phyloP scores from a whole-genome alignment of 1,140 invertebrate genomes.

The Holotrichia oblita region DNA sequence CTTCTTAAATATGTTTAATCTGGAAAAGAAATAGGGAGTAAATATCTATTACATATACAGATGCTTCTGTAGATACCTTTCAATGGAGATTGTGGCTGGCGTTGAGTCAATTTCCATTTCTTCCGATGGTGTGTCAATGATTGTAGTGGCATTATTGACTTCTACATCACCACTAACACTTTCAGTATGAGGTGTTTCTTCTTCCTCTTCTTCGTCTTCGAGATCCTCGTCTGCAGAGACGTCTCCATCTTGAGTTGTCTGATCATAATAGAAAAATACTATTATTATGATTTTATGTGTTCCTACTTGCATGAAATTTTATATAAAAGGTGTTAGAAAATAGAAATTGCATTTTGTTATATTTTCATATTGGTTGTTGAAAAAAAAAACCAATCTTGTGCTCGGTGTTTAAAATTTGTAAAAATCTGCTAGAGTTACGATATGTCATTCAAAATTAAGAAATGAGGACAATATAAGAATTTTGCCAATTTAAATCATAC shows the following conservation, averaged over 20 bases:
- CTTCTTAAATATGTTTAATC: conserved; percentile 71
- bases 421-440: too few species aligned
- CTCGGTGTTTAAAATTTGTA: too few species aligned
- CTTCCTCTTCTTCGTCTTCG: conserved; percentile 19
- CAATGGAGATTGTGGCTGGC: conserved; percentile 6
- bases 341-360: neutral
- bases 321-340: neutral
- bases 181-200: neutral
- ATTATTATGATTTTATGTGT: too few species aligned
- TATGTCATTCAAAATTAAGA: neutral
- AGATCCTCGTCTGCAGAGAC: neutral
- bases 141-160: conserved; percentile 41
- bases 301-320: neutral
- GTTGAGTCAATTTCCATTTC: conserved; percentile 10
- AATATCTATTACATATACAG: neutral
- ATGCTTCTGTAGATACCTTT: neutral
- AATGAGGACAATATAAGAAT: neutral
- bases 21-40: conserved; percentile 55
- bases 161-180: neutral
- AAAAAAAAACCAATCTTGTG: too few species aligned
- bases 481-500: conserved; percentile 45
- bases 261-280: neutral
- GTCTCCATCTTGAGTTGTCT: neutral
- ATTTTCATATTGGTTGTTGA: neutral
- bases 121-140: neutral